Percentiles rank a stretch among this genome's conserved stretches.
Evolutionary conservation across 2,797 vertebrate species (phyloP).

Genomic region (Pseudopleuronectes americanus): DNA sequence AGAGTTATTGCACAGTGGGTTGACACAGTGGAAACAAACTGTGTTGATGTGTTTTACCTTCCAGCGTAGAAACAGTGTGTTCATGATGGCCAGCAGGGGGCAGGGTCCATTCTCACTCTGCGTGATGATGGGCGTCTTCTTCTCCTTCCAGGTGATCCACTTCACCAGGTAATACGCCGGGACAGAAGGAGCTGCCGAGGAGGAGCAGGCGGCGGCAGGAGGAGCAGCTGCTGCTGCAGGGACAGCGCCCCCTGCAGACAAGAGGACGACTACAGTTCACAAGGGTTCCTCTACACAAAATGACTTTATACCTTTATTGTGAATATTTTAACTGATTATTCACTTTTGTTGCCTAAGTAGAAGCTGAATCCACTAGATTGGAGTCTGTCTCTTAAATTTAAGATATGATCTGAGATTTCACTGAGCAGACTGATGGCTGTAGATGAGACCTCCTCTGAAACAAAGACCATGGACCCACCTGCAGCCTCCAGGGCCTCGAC

Average conservation of each 20-base stretch:
- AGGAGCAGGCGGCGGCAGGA: neutral
- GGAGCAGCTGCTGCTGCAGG: neutral
- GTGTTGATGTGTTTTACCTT: slow-evolving; percentile 80
- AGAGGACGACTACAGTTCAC: neutral
- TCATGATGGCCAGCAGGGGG: slow-evolving; percentile 95
- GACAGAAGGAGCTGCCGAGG: slow-evolving; percentile 28
- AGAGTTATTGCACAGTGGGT: too few relatives aligned
- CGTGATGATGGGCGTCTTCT: slow-evolving; percentile 89
- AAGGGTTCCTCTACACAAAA: too few relatives aligned
- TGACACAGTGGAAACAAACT: too few relatives aligned
- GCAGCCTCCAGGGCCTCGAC: slow-evolving; percentile 28
- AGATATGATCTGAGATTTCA: too few relatives aligned
- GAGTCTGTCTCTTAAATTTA: too few relatives aligned
- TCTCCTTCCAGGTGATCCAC: slow-evolving; percentile 95
- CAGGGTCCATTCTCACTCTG: slow-evolving; percentile 95
- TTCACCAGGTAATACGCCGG: slow-evolving; percentile 89
- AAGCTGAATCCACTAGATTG: too few relatives aligned
- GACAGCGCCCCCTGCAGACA: slow-evolving; percentile 54
- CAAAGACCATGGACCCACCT: slow-evolving; percentile 28
- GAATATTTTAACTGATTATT: too few relatives aligned
- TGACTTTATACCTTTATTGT: too few relatives aligned
- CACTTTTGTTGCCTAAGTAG: too few relatives aligned
- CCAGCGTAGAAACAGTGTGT: slow-evolving; percentile 92
- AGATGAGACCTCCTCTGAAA: too few relatives aligned
- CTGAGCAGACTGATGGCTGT: too few relatives aligned